These are phyloP conservation scores for Pterocles burchelli DNA, from an alignment of 2,113 vertebrate species.

Conservation along the genomic window DNA sequence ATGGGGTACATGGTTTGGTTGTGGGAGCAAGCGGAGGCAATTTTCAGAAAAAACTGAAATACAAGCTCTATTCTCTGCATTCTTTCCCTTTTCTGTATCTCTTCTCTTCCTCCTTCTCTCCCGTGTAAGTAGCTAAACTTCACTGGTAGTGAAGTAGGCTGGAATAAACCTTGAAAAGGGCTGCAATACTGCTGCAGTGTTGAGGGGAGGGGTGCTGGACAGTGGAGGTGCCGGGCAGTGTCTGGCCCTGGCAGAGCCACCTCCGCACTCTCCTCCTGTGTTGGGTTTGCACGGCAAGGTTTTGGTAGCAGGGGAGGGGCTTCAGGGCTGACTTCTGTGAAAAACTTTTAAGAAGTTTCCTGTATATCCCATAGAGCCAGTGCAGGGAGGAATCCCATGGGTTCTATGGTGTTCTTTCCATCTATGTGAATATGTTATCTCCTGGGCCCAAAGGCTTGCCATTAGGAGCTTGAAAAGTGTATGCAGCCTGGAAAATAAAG, in stretches of 20 bases:
- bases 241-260: neutral
- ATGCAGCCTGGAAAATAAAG: neutral
- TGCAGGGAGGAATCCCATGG: neutral
- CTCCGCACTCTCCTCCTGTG: neutral
- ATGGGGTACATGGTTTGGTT: neutral
- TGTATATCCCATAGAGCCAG: too few relatives aligned
- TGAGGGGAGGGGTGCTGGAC: neutral
- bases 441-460: neutral
- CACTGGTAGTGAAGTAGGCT: neutral
- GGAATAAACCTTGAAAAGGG: neutral
- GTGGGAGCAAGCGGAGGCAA: neutral
- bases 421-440: neutral
- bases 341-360: too few relatives aligned
- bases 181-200: neutral
- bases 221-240: too few relatives aligned
- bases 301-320: too few relatives aligned
- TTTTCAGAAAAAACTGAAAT: neutral
- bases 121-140: neutral
- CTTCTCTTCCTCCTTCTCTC: neutral
- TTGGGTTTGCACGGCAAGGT: too few relatives aligned
- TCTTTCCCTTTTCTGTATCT: rapidly evolving
- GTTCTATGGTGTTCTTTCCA: rapidly evolving
- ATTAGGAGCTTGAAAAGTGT: neutral
- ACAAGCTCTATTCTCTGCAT: neutral
- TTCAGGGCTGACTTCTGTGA: too few relatives aligned